Evolutionary conservation across 2,113 vertebrate species (phyloP).

Genomic region (Myxocyprinus asiaticus): DNA sequence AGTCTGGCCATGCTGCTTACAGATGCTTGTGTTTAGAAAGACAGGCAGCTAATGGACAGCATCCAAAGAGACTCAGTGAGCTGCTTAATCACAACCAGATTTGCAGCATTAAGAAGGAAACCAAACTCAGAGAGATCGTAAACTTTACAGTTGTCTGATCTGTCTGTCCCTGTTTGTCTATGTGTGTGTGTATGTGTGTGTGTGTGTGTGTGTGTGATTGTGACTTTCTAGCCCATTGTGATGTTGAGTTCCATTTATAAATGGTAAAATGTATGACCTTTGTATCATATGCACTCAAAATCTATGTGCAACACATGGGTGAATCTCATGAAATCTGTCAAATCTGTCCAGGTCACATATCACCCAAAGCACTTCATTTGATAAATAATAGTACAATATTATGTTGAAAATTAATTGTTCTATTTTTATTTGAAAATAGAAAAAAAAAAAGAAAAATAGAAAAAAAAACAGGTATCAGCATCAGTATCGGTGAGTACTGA

Average conservation of each 20-base stretch:
- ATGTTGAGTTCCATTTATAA: background rate
- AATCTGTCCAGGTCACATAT: background rate
- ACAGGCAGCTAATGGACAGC: slow-evolving; percentile 62
- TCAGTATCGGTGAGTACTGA: too few relatives aligned
- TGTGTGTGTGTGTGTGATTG: background rate
- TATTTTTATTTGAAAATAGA: too few relatives aligned
- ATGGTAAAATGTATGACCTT: background rate
- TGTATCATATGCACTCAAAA: background rate
- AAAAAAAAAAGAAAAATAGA: too few relatives aligned
- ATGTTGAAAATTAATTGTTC: too few relatives aligned
- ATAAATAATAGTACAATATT: too few relatives aligned
- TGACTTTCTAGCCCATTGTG: background rate
- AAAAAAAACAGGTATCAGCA: too few relatives aligned
- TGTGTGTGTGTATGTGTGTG: slow-evolving; percentile 28
- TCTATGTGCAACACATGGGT: background rate
- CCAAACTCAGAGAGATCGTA: slow-evolving; percentile 67
- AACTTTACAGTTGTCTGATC: slow-evolving; percentile 61
- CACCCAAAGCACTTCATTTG: too few relatives aligned
- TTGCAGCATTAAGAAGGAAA: slow-evolving; percentile 71
- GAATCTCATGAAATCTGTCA: background rate
- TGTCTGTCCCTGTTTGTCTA: slow-evolving; percentile 47
- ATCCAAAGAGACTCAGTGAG: slow-evolving; percentile 64
- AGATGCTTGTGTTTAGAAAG: slow-evolving; percentile 69
- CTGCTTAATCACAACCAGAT: slow-evolving; percentile 76
- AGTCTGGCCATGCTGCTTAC: slow-evolving; percentile 45